Base-by-base conservation (phyloP, 2,797 vertebrate genomes). In the Graptemys geographica region DNA sequence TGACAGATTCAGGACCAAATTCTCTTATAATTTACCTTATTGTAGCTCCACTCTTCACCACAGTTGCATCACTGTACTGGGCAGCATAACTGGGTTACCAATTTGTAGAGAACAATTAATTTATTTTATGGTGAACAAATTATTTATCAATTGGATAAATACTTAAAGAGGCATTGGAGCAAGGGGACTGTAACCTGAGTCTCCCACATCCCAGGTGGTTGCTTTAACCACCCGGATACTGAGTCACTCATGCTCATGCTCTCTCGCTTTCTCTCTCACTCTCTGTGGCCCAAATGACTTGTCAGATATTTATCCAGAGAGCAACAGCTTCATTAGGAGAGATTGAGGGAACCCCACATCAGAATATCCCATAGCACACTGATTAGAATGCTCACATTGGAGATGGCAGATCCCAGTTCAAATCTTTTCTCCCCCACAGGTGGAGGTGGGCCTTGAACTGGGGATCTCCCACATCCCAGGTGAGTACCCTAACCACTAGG, bases 1-100 rank as follows among this genome's bases (percentile, higher is more conserved):
- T 21, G 9, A 69, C n/a, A n/a, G 33, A 62, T 69, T 10, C 0
- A 56, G 0, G 2, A 55, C 59, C 3, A 37, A 79, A 21, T 56
- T 93, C 88, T 86, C 21, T 69, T 92, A 25, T 52, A 44, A 89
- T 57, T 8, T 72, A 1, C 13, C 86, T 6, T 6, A 21, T 81
- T n/a, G 23, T 4, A 25, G 11, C 47, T 1, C 10, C 55, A 9
- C 11, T 93, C 49, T 47, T 28, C 0, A 0, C 31, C 8, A 8
- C 72, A 90, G 1, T 47, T 95, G 85, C 41, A 80, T 33, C 3
- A 10, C 21, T 53, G 7, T 6, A 19, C 59, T 86, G 8, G 69
- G 27, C 92, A 95, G 87, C 18, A 56, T 15, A 62, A 62, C 59
- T 62, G 59, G 31, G 59, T 62, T 31, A 33, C 59, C 59, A 62